Conservation (phyloP, 2,888 invertebrate species). For the Agrypnus murinus region DNA sequence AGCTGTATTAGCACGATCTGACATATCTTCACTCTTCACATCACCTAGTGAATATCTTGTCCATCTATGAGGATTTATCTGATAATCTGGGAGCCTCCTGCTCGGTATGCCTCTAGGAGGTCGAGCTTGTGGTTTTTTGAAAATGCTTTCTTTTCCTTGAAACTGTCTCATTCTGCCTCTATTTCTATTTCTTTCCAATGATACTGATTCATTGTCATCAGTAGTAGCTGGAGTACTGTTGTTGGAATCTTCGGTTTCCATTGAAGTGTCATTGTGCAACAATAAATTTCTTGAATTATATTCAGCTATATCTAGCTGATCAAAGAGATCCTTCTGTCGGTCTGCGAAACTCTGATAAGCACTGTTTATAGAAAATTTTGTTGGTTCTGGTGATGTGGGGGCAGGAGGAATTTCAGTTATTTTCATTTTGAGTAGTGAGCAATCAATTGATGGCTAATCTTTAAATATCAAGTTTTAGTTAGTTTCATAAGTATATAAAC, state of each 20-base stretch:
- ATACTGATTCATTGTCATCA: constrained; percentile 57
- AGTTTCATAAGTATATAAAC: too few relatives aligned
- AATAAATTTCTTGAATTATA: constrained; percentile 46
- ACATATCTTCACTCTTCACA: constrained; percentile 84
- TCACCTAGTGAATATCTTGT: constrained; percentile 86
- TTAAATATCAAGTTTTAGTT: too few relatives aligned
- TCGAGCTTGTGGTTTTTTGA: constrained; percentile 80
- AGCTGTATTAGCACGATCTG: constrained; percentile 84
- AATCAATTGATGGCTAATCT: too few relatives aligned
- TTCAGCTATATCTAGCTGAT: constrained; percentile 74
- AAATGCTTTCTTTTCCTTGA: constrained; percentile 85
- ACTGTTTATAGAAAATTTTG: constrained; percentile 52
- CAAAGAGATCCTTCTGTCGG: constrained; percentile 82
- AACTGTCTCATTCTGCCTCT: constrained; percentile 76
- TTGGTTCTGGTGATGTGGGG: background rate
- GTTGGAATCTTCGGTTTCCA: constrained; percentile 52
- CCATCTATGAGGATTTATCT: constrained; percentile 88
- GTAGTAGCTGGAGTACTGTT: background rate
- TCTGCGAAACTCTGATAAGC: constrained; percentile 69
- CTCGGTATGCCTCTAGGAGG: constrained; percentile 75
- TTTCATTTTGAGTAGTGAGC: constrained; percentile 48
- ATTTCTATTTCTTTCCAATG: constrained; percentile 57
- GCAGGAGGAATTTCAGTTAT: constrained; percentile 19
- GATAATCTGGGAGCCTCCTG: constrained; percentile 73
- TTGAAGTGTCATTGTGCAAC: constrained; percentile 50